Evolutionary conservation across 2,888 invertebrate species (phyloP), one percentile per base, ranked within the genome.

Genomic region (Agriotes lineatus): DNA sequence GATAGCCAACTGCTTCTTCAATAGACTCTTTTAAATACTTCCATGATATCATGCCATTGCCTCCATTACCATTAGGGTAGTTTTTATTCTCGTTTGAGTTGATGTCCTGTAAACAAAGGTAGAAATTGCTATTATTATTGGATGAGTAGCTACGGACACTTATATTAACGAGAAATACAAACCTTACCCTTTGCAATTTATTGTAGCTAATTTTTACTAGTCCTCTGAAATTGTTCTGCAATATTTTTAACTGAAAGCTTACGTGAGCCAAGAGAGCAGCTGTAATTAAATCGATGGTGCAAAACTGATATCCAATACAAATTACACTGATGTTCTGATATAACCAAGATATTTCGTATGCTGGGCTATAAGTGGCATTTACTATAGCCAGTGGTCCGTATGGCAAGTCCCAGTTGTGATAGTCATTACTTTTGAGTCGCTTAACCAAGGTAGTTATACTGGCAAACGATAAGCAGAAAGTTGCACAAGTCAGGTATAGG

Each of bases 1-100:
- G 70, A 37, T 70, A 64, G 1, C 19, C 12, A 10, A 70, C 64
- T 1, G 33, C 45, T 16, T 60, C 25, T 12, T 54, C 54, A 12
- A 63, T 3, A 1, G 44, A 20, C 16, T 14, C 20, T 12, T 59
- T 22, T 44, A 59, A 45, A 25, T 59, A 25, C 16, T 45, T 59
- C 59, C 59, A 59, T 5, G 37, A 6, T 20, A 37, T 37, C 16
- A 19, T 39, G 12, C 5, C 12, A n/a, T 1, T 1, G 12, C 16
- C 6, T 2, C 6, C 14, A 30, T 30, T 4, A 30, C 30, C 30
- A 9, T 30, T 6, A 30, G 4, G 4, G 9, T 6, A 4, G 4
- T 4, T 30, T 30, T 30, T 9, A 30, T 30, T 30, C 9, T 30
- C 30, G 9, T 30, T 4, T 30, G 30, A 30, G 4, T 4, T 30